phyloP scores from a whole-genome alignment of 2,797 vertebrate species.

The Coluber constrictor region DNA sequence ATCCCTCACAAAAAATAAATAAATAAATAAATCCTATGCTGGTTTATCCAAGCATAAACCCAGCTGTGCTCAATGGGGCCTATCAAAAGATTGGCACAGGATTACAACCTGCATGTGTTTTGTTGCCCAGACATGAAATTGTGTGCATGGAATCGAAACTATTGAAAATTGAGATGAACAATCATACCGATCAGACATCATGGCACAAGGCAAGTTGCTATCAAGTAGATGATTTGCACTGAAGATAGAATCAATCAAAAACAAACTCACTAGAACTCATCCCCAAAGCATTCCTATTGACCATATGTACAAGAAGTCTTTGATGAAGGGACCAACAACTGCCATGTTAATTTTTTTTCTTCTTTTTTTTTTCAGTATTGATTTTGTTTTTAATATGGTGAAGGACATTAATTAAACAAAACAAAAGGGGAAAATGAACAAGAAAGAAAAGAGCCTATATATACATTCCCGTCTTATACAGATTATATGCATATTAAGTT shows the following conservation, averaged over 20 bases:
- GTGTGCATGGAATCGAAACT: neutral
- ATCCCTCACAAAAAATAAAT: neutral
- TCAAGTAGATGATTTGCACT: neutral
- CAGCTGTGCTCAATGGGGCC: neutral
- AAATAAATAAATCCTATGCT: neutral
- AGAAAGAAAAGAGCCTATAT: neutral
- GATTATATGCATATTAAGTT: too few species aligned
- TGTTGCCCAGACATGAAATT: neutral
- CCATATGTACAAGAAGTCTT: neutral
- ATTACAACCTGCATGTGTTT: neutral
- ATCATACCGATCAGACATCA: neutral
- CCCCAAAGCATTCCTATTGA: neutral
- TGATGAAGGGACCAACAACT: neutral
- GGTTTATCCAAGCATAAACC: neutral
- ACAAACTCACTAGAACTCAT: neutral
- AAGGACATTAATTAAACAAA: neutral
- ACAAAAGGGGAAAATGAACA: neutral
- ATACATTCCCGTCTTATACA: neutral
- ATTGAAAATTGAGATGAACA: neutral
- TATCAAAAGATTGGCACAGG: neutral
- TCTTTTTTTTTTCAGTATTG: neutral
- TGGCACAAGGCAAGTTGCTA: neutral
- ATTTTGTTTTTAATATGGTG: neutral
- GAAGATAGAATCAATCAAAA: neutral
- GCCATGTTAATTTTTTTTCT: neutral